These are phyloP conservation scores for Chrysolina oricalcia DNA, from an alignment of 2,888 invertebrate genomes.

Conservation along the genomic window DNA sequence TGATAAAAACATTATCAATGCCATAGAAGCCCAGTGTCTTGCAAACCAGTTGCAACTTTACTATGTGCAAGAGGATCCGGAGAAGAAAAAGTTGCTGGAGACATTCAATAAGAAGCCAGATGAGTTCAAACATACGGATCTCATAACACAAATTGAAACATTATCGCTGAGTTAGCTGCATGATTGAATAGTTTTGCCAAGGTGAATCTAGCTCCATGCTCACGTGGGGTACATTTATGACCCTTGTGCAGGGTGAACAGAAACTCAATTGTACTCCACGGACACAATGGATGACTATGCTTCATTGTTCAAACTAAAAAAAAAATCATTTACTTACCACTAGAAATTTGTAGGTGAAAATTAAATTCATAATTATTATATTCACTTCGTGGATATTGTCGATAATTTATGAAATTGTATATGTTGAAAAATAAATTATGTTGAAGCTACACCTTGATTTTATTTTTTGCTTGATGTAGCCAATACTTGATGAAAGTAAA, in stretches of 20 bases:
- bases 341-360: no score
- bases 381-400: background rate
- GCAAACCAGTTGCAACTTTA: conserved; percentile 91
- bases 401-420: background rate
- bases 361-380: no score
- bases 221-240: no score
- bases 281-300: no score
- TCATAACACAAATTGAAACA: conserved; percentile 84
- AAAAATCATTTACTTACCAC: no score
- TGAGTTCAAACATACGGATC: conserved; percentile 87
- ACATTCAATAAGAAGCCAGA: conserved; percentile 82
- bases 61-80: conserved; percentile 80
- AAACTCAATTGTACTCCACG: no score
- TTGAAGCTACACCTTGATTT: no score
- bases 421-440: background rate
- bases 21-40: conserved; percentile 88
- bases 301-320: no score
- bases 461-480: no score
- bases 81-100: conserved; percentile 78
- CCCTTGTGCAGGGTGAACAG: no score
- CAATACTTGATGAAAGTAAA: no score
- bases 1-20: conserved; percentile 84
- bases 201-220: no score
- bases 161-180: conserved; percentile 62
- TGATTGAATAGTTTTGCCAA: background rate